Base-by-base conservation (phyloP, 2,797 vertebrate species). In the Pseudomugil tenellus region DNA sequence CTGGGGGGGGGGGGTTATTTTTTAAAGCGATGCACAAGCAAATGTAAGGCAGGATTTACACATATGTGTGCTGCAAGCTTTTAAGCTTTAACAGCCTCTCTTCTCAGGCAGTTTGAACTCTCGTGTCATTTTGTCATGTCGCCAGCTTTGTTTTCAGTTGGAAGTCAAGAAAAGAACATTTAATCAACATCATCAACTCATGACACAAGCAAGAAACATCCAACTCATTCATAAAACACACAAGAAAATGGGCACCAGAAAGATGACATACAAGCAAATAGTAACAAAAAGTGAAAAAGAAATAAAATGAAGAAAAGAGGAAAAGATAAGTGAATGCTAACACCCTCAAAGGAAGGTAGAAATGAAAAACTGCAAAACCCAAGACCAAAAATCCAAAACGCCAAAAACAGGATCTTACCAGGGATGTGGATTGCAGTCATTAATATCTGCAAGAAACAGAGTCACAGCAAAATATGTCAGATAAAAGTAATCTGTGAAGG, bases 381-480 rank as follows among this genome's bases (percentile, higher is more conserved):
- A n/a, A n/a, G n/a, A n/a, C n/a, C n/a, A n/a, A n/a, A n/a, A n/a
- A n/a, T n/a, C n/a, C n/a, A 26, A 19, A 49, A 29, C 21, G 39
- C 12, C 23, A 56, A 31, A 52, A 23, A 52, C 8, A 9, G 0
- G 1, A 28, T 89, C 97, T 96, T 90, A 99, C 97, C 97, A 98
- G 1, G 97, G 97, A 76, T 97, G 94, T 37, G 97, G 97, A 67
- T 94, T 98, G 84, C 97, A 99, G 88, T 99, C 97, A 19, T 99
- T 95, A 25, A 95, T 95, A 72, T 99, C 97, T 99, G 71, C 19
- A 79, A 65, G 32, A 84, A 32, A 17, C 3, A 58, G 28, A n/a
- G 28, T 2, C 12, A 59, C 11, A 37, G 56, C 49, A 58, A 51
- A 28, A 55, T 14, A 34, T 46, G 32, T 9, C 23, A 32, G 17